Conservation (phyloP, 2,888 invertebrate species). For the Drepana falcataria region DNA sequence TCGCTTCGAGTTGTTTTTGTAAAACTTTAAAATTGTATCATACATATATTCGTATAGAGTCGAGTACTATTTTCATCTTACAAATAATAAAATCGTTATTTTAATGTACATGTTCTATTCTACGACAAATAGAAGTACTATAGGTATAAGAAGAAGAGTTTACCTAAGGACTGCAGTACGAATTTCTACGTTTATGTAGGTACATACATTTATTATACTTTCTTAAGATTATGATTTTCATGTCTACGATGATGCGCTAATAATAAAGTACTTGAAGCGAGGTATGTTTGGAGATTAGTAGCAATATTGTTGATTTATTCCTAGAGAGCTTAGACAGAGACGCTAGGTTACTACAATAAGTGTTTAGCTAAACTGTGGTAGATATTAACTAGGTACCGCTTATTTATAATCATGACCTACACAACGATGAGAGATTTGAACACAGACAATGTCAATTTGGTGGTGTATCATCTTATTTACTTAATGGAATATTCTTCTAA, state of each 20-base stretch:
- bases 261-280: conserved; percentile 29
- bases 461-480: conserved; percentile 59
- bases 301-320: conserved; percentile 18
- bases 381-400: conserved; percentile 12
- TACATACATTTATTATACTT: conserved; percentile 20
- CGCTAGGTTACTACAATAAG: conserved; percentile 9
- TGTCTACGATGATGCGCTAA: conserved; percentile 1
- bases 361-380: too few relatives aligned
- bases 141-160: conserved; percentile 37
- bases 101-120: conserved; percentile 74
- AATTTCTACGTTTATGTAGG: conserved; percentile 26
- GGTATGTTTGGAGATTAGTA: conserved; percentile 29
- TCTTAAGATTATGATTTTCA: conserved; percentile 30
- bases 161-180: conserved; percentile 33
- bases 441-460: conserved; percentile 65
- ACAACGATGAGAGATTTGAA: conserved; percentile 44
- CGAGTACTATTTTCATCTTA: conserved; percentile 43
- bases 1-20: neutral
- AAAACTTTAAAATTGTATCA: neutral
- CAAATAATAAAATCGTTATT: conserved; percentile 71
- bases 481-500: conserved; percentile 22
- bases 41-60: conserved; percentile 28
- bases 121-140: conserved; percentile 58
- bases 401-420: conserved; percentile 8
- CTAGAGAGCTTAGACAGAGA: conserved; percentile 16